Percentiles rank a stretch among this genome's conserved stretches.
Evolutionary conservation across 1,140 invertebrate species (phyloP).

Genomic region (Diprion similis): DNA sequence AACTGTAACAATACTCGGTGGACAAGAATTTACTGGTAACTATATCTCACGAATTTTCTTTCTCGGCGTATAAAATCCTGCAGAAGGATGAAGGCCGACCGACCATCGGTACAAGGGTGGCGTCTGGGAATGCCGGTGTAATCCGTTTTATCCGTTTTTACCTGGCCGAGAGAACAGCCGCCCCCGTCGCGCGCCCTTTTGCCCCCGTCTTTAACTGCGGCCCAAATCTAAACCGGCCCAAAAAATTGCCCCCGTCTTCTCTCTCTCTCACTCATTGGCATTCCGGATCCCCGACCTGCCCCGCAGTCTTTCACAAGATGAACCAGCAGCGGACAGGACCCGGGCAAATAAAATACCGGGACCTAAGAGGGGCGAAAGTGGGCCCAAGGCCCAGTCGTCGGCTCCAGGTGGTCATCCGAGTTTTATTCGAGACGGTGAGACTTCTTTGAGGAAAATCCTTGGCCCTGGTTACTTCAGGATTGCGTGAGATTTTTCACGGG

Average conservation of each 20-base stretch:
- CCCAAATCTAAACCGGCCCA: slow-evolving; percentile 23
- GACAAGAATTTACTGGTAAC: no score
- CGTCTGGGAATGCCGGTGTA: slow-evolving; percentile 13
- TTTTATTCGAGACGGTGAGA: background rate
- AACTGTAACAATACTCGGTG: no score
- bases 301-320: background rate
- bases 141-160: slow-evolving; percentile 15
- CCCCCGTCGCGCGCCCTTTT: slow-evolving; percentile 25
- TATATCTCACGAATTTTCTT: background rate
- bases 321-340: background rate
- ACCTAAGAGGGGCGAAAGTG: no score
- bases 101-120: background rate
- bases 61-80: background rate
- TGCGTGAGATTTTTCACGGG: background rate
- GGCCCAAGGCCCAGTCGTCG: background rate
- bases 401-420: background rate
- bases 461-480: background rate
- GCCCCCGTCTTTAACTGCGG: slow-evolving; percentile 16
- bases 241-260: slow-evolving; percentile 17
- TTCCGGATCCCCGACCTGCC: background rate
- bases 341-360: no score
- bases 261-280: slow-evolving; percentile 26
- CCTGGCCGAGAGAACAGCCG: slow-evolving; percentile 20
- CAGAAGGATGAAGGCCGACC: background rate
- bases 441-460: background rate